Base-by-base conservation (phyloP, 2,113 vertebrate species). In the Clarias gariepinus region DNA sequence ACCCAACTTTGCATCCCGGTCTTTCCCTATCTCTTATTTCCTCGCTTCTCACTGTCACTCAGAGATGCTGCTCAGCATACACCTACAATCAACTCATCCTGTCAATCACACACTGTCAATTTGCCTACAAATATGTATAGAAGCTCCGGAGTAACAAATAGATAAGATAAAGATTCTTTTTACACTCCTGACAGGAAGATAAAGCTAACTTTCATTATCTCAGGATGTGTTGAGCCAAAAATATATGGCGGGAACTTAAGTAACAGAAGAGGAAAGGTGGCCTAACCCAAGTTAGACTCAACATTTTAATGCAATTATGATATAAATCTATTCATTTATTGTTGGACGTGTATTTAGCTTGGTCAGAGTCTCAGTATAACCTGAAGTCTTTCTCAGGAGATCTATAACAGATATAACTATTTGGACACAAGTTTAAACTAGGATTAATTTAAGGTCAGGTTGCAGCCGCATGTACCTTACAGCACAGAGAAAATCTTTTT, bases 151-250 rank as follows among this genome's bases (percentile, higher is more conserved):
- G 60, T 21, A 74, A 58, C 41, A 55, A 41, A 25, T 52, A 19
- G 82, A 87, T 84, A 84, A 89, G 85, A 89, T 87, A 86, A 81
- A 85, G 69, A 11, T 69, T 82, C 60, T 78, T 87, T 87, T 82
- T 86, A 82, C 28, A 86, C 71, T 57, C 3, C 52, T 25, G 23
- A 36, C 66, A 74, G 28, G 64, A 53, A 82, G 81, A 68, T 28
- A 55, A 28, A 83, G 60, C 18, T 61, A 76, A 76, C 41, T 58
- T 86, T 81, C 63, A 89, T 74, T 55, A 77, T 21, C 10, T 68
- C 41, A 53, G 41, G 18, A 52, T 52, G 78, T 81, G 78, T 66
- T 4, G 4, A 77, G 78, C 77, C 85, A 69, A 61, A 63, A 69
- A 71, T 47, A 47, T 47, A 47, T 77, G 60, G 28, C n/a, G 77